Base-by-base conservation (phyloP, 2,113 vertebrate species). In the Danio rerio region DNA sequence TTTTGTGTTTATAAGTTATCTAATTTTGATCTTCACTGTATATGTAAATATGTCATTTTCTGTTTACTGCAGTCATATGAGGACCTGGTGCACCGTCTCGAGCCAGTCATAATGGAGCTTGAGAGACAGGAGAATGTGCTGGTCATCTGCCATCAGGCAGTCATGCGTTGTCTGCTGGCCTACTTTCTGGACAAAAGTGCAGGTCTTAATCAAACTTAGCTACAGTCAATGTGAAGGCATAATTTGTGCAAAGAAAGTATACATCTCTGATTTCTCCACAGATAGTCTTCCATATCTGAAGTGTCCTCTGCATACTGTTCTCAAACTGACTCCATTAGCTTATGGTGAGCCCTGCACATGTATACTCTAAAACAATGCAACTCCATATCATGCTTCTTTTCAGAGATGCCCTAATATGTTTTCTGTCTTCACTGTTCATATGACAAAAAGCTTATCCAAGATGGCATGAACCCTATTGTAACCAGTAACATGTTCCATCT, bases 21-120 rank as follows among this genome's bases (percentile, higher is more conserved):
- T 31, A 31, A 31, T 31, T 31, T 31, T 31, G 31, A 31, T 31
- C 31, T 31, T 3, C 31, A 31, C 31, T 31, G 31, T 59, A 59
- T 5, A 10, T 16, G 9, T 8, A 10, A 59, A 59, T 20, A 10
- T 81, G 11, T 7, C 15, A 43, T 5, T 72, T 45, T 50, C 55
- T 81, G 20, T 75, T 6, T 52, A 50, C 20, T 72, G 43, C 84
- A 99, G 97, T 99, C 97, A 9, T 99, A 99, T 0, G 97, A 99
- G 87, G 97, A 99, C 90, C 90, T 99, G 40, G 96, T 99, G 70
- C 97, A 99, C 84, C 94, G 97, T 4, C 93, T 99, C 0, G 97
- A 99, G 89, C 97, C 97, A 0, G 97, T 98, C 83, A 99, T 99
- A 90, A 99, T 99, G 97, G 97, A 99, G 87, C 93, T 99, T 63